These are phyloP conservation scores for Indicator maculatus DNA, from an alignment of 2,113 vertebrate species.

Conservation along the genomic window DNA sequence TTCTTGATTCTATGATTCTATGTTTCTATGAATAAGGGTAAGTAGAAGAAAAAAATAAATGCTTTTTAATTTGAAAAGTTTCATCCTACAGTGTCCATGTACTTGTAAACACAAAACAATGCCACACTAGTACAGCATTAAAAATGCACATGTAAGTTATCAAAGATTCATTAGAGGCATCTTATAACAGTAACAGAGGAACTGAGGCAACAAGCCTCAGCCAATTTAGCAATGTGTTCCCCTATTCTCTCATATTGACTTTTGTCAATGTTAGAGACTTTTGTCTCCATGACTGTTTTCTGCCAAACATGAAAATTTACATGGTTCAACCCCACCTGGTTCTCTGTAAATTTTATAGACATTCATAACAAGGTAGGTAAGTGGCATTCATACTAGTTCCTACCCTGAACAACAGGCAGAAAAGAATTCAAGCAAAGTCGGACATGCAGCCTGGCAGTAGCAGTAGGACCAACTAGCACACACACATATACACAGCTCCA, in stretches of 20 bases:
- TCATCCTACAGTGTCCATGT: background rate
- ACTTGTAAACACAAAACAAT: background rate
- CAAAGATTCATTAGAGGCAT: background rate
- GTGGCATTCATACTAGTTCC: background rate
- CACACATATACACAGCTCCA: fast-evolving
- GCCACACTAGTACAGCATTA: background rate
- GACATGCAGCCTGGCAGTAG: background rate
- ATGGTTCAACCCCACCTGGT: fast-evolving
- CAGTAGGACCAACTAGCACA: background rate
- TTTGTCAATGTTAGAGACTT: background rate
- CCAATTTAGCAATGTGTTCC: background rate
- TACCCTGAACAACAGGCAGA: background rate
- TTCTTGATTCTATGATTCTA: too few species aligned
- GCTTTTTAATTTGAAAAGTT: background rate
- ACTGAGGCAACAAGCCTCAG: background rate
- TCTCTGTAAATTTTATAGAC: background rate
- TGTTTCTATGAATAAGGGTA: too few species aligned
- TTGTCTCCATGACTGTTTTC: background rate
- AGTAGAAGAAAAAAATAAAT: background rate
- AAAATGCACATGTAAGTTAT: background rate
- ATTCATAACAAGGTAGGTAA: background rate
- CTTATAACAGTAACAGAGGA: background rate
- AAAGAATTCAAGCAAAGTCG: background rate
- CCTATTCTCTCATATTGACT: background rate
- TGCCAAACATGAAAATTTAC: background rate